Evolutionary conservation across 2,797 vertebrate genomes (phyloP).

Genomic region (Dicrostonyx torquatus): DNA sequence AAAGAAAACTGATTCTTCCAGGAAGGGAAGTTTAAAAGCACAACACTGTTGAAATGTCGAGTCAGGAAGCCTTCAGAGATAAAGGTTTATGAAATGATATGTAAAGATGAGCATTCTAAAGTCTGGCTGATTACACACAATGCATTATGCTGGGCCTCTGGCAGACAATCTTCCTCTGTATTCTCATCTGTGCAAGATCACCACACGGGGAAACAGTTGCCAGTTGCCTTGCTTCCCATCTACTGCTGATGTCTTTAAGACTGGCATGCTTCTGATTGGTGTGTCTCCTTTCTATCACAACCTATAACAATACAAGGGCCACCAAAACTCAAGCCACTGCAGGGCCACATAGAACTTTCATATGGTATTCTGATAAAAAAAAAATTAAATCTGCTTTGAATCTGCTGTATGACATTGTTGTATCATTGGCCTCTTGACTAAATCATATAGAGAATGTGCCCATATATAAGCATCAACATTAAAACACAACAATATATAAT

Average conservation of each 20-base stretch:
- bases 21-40: not conserved
- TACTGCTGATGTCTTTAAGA: not conserved
- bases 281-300: constrained; percentile 49
- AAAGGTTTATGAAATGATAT: not conserved
- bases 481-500: not conserved
- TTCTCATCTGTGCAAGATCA: not conserved
- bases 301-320: not conserved
- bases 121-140: not conserved
- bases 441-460: not conserved
- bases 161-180: not conserved
- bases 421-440: not conserved
- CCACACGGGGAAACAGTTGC: not conserved
- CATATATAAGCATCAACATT: not conserved
- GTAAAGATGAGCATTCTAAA: not conserved
- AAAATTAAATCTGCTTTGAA: not conserved
- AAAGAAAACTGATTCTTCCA: not conserved
- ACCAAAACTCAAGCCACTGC: not conserved
- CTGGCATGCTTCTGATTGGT: constrained; percentile 46
- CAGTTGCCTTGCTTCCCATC: constrained; percentile 12
- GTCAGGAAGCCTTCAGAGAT: not conserved
- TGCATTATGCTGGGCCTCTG: not conserved
- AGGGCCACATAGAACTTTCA: not conserved
- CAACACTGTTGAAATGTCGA: not conserved
- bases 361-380: not conserved
- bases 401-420: not conserved